Conservation (phyloP, 1,140 invertebrate genomes). For the Drosophila melanica region DNA sequence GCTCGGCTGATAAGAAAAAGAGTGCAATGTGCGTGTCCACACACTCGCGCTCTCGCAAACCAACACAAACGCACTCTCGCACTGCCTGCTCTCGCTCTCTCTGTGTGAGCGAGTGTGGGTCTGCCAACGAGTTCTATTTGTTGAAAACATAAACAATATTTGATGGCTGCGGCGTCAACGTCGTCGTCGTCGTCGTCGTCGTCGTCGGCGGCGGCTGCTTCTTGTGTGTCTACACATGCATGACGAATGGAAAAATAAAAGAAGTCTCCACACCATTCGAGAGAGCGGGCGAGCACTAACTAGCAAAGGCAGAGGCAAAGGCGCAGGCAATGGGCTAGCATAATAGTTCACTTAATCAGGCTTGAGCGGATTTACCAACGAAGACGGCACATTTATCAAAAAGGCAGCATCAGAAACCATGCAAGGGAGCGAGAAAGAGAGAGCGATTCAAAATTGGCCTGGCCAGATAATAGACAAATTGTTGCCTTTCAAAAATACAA, state of each 20-base stretch:
- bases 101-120: conserved; percentile 8
- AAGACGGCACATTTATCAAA: conserved; percentile 52
- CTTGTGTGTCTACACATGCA: conserved; percentile 78
- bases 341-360: conserved; percentile 81
- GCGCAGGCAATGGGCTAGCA: conserved; percentile 38
- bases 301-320: neutral
- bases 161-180: conserved; percentile 57
- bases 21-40: conserved; percentile 64
- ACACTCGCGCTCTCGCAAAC: conserved; percentile 12
- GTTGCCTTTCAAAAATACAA: conserved; percentile 45
- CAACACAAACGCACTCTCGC: neutral
- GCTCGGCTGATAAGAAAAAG: conserved; percentile 77
- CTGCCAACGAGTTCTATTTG: conserved; percentile 47
- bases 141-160: conserved; percentile 81
- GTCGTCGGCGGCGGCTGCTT: conserved; percentile 44
- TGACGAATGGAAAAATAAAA: conserved; percentile 61
- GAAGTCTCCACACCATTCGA: conserved; percentile 6
- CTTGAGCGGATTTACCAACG: conserved; percentile 70
- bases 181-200: conserved; percentile 17
- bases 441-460: conserved; percentile 49
- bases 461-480: conserved; percentile 73
- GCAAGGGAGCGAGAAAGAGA: conserved; percentile 8
- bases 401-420: conserved; percentile 25
- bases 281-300: conserved; percentile 12
- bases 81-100: neutral